Conservation (phyloP, 1,140 invertebrate genomes). For the Arctopsyche grandis region DNA sequence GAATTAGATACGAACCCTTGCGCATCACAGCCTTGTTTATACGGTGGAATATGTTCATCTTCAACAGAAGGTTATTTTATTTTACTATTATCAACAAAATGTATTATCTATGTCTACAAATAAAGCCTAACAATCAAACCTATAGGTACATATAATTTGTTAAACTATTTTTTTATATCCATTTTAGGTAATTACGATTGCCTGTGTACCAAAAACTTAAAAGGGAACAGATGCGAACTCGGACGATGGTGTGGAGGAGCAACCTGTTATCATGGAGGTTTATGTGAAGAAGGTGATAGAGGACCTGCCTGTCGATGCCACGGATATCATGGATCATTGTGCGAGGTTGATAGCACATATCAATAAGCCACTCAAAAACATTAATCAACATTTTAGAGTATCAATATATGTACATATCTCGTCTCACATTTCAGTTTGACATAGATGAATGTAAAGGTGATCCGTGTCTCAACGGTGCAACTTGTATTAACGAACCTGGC, state of each 20-base stretch:
- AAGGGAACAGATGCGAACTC: conserved; percentile 71
- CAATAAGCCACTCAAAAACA: no score
- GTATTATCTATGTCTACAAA: no score
- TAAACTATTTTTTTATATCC: not conserved
- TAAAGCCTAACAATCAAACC: no score
- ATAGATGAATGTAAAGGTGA: conserved; percentile 76
- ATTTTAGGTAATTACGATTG: conserved; percentile 50
- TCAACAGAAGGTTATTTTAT: conserved; percentile 39
- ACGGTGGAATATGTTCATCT: conserved; percentile 73
- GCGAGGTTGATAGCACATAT: conserved; percentile 61
- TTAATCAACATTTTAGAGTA: no score
- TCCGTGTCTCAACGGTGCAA: conserved; percentile 79
- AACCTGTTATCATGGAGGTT: conserved; percentile 79
- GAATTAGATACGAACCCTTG: conserved; percentile 89
- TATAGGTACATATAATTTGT: not conserved
- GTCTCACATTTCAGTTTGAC: conserved; percentile 61
- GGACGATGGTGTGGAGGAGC: conserved; percentile 72
- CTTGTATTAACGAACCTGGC: conserved; percentile 80
- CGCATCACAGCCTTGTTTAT: conserved; percentile 83
- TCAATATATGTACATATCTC: not conserved
- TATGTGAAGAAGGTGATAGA: conserved; percentile 80
- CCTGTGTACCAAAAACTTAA: conserved; percentile 30
- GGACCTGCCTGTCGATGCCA: conserved; percentile 77
- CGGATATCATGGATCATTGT: conserved; percentile 74
- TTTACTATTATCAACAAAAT: not conserved